Evolutionary conservation across 2,113 vertebrate genomes (phyloP), one percentile per base, ranked within the genome.

Genomic region (Eurystomus gularis): DNA sequence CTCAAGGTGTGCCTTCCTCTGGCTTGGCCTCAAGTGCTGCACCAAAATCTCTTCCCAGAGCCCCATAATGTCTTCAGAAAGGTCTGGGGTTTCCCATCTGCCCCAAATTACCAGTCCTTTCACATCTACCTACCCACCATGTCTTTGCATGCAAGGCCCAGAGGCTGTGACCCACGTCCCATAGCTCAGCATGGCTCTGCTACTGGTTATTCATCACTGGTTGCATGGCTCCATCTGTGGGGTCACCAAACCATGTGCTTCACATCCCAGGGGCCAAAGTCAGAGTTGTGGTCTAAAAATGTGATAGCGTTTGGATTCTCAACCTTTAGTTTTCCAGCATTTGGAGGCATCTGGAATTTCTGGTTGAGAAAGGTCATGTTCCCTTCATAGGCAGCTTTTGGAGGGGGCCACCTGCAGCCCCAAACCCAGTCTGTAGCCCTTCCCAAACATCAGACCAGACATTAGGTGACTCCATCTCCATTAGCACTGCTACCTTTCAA

Each of bases 111-210:
- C 37, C 44, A 18, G 3, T 55, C 39, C 48, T 85, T 71, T 58
- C 37, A 2, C 3, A 0, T 25, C 33, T 82, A 65, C 78, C 25
- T 28, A 61, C 54, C 44, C 58, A 52, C 11, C 33, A 31, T 0
- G 0, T 37, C 86, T 79, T 33, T 1, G 1, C 7, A 1, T 11
- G 23, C 3, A 1, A 37, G 37, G 35, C 28, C 49, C n/a, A 60
- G 58, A 46, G 65, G 55, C 42, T 66, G 31, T 62, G 57, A 39
- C n/a, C 23, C 24, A 5, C 0, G 2, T 62, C 48, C 55, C 3
- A 1, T 7, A 58, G 78, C 69, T 94, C 70, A 46, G n/a, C 0
- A 0, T 24, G 62, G 18, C 39, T 93, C 65, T 60, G 35, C 51
- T 39, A 11, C 52, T 31, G 24, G 28, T 9, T 82, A 71, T 48